phyloP scores from a whole-genome alignment of 2,113 vertebrate species.

The Alligator sinensis region DNA sequence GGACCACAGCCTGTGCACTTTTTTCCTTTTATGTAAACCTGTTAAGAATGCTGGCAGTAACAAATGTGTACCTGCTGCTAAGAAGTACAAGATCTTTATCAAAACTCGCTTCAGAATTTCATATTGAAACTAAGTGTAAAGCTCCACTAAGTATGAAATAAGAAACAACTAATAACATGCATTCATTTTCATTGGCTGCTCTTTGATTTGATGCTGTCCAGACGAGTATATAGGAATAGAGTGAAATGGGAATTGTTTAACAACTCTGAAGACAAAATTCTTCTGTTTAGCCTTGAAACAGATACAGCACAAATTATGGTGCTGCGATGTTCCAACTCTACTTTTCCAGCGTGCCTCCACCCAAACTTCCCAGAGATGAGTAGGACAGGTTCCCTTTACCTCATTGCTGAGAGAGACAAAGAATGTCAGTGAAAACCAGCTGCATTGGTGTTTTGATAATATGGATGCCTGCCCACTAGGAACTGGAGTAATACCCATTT shows the following conservation, averaged over 20 bases:
- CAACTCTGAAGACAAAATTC: background rate
- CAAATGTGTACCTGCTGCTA: background rate
- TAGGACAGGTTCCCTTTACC: background rate
- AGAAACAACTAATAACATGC: background rate
- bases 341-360: background rate
- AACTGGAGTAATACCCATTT: background rate
- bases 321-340: fast-evolving
- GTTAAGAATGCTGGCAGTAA: background rate
- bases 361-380: fast-evolving
- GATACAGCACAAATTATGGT: background rate
- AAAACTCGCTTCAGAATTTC: background rate
- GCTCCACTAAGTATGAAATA: background rate
- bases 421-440: background rate
- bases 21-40: background rate
- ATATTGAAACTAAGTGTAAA: background rate
- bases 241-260: background rate
- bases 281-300: background rate
- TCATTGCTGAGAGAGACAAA: background rate
- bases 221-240: background rate
- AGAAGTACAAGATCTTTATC: background rate
- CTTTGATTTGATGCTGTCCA: background rate
- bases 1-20: background rate
- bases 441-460: background rate
- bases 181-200: background rate
- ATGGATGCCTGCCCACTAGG: fast-evolving